Conservation (phyloP, 2,113 vertebrate genomes). For the Ptilorrhoa leucosticta region DNA sequence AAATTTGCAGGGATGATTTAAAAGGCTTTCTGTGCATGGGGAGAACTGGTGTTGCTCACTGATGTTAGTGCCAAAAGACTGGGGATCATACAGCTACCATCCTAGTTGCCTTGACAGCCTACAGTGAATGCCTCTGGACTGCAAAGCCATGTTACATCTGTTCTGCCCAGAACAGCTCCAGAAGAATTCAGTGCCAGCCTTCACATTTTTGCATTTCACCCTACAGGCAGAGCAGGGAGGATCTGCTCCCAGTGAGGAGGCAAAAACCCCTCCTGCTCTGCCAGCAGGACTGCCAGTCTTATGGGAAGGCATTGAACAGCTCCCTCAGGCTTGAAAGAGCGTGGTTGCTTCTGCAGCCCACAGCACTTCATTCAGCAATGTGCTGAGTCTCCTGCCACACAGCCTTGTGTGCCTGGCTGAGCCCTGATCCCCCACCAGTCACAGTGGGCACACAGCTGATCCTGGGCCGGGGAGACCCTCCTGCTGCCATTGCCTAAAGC, state of each 20-base stretch:
- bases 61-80: not conserved
- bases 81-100: not conserved
- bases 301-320: not conserved
- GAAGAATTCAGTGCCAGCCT: not conserved
- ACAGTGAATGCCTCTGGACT: not conserved
- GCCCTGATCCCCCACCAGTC: not conserved
- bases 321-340: not conserved
- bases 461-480: not conserved
- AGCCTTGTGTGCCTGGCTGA: not conserved
- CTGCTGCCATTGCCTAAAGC: not conserved
- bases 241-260: not conserved
- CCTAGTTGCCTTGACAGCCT: not conserved
- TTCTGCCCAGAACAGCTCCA: not conserved
- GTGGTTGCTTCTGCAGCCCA: not conserved
- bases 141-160: not conserved
- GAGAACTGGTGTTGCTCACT: not conserved
- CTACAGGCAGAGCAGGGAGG: not conserved
- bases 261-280: not conserved
- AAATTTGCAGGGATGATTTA: not conserved
- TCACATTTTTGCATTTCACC: not conserved
- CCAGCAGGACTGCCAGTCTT: not conserved
- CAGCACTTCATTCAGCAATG: fast-evolving
- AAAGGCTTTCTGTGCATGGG: not conserved
- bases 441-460: not conserved
- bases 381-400: not conserved